phyloP scores from a whole-genome alignment of 2,888 invertebrate genomes.

The Plebejus melissa region DNA sequence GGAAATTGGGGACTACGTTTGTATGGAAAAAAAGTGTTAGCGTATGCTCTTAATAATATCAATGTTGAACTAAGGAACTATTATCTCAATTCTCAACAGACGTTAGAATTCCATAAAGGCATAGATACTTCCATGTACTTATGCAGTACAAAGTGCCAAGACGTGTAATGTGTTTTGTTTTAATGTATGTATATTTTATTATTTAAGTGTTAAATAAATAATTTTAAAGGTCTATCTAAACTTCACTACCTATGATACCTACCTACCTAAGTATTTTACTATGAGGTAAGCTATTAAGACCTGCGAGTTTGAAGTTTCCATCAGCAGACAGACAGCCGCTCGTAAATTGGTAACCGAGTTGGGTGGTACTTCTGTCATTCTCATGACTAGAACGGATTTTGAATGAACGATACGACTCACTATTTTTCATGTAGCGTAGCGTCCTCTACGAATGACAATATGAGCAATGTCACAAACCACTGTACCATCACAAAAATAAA shows the following conservation, averaged over 20 bases:
- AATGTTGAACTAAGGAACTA: background rate
- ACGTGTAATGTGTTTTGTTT: too few species aligned
- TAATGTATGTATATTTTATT: too few species aligned
- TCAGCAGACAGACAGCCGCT: background rate
- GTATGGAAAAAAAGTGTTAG: too few species aligned
- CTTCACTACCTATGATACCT: too few species aligned
- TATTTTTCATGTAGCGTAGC: background rate
- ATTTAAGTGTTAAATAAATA: too few species aligned
- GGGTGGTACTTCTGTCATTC: background rate
- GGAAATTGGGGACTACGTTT: too few species aligned
- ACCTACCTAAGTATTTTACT: too few species aligned
- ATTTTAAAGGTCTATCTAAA: too few species aligned
- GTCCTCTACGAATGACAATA: background rate
- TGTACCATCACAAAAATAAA: too few species aligned
- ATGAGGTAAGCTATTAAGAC: background rate
- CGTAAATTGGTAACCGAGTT: background rate
- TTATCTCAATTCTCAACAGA: background rate
- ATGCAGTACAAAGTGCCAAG: too few species aligned
- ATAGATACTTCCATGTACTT: too few species aligned
- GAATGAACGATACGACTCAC: background rate
- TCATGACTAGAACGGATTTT: background rate
- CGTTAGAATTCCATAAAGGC: background rate
- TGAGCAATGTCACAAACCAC: too few species aligned
- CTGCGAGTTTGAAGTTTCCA: background rate
- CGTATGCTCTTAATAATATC: background rate